Conservation (phyloP, 1,140 invertebrate genomes). For the Drosophila persimilis region DNA sequence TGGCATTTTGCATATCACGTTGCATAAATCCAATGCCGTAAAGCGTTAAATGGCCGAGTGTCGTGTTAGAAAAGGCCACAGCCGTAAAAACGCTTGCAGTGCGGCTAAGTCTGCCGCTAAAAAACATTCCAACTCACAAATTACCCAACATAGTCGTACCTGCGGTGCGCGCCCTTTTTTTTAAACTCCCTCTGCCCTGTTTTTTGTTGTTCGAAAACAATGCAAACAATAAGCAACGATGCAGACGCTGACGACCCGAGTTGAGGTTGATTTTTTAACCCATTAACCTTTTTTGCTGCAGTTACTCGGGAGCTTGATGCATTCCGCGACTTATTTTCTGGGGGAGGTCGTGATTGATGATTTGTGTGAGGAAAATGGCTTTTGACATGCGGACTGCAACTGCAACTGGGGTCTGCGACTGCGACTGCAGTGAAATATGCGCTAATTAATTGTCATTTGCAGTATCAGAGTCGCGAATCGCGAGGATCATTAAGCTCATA, state of each 20-base stretch:
- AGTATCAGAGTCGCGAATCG: constrained; percentile 30
- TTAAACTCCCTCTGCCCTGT: constrained; percentile 21
- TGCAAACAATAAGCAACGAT: constrained; percentile 57
- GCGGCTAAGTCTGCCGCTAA: constrained; percentile 28
- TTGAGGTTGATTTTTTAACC: constrained; percentile 76
- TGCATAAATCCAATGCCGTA: constrained; percentile 55
- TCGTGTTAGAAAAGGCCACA: constrained; percentile 45
- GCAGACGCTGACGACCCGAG: constrained; percentile 47
- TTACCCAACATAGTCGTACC: constrained; percentile 66
- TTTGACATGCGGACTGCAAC: constrained; percentile 33
- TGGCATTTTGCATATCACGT: constrained; percentile 56
- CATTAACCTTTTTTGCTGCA: constrained; percentile 72
- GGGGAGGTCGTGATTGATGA: constrained; percentile 66
- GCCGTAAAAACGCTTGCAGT: constrained; percentile 35
- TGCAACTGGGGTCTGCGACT: constrained; percentile 4
- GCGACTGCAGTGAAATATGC: constrained; percentile 46
- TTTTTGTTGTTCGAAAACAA: constrained; percentile 57
- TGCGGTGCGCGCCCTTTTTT: constrained; percentile 73
- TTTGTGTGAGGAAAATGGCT: constrained; percentile 54
- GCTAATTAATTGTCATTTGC: constrained; percentile 70
- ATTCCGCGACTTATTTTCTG: constrained; percentile 45
- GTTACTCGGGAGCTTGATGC: constrained; percentile 34
- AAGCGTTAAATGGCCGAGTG: constrained; percentile 64
- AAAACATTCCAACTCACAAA: constrained; percentile 68
- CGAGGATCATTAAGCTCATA: constrained; percentile 49